These are phyloP conservation scores for Meloidogyne hapla DNA, from an alignment of 1,140 invertebrate genomes.

Conservation along the genomic window DNA sequence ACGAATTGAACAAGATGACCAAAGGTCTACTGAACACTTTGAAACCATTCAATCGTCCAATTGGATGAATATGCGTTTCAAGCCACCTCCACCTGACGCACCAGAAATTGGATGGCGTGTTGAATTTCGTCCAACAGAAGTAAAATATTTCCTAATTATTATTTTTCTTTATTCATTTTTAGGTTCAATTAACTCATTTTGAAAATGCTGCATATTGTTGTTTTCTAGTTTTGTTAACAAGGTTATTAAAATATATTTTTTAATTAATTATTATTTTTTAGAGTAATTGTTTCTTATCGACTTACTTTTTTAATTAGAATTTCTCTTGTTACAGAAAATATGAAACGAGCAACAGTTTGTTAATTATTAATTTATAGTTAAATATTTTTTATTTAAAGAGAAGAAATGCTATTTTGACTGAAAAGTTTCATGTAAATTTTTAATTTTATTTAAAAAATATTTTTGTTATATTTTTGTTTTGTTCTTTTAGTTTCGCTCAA, in stretches of 20 bases:
- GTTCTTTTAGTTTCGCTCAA: constrained; percentile 28
- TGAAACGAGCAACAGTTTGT: constrained; percentile 75
- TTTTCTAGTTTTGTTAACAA: constrained; percentile 90
- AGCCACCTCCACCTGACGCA: constrained; percentile 75
- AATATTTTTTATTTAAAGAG: constrained; percentile 70
- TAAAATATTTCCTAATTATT: neutral
- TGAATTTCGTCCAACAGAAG: constrained; percentile 96
- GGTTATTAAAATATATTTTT: constrained; percentile 83
- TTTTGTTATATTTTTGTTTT: constrained; percentile 5
- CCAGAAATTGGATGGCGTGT: constrained; percentile 94
- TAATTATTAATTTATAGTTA: neutral
- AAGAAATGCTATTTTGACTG: constrained; percentile 77
- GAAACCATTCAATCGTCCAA: constrained; percentile 99
- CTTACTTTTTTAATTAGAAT: constrained; percentile 96
- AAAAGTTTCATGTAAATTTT: constrained; percentile 76
- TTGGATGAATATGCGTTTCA: constrained; percentile 99
- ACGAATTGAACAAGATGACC: constrained; percentile 89
- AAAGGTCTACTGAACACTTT: constrained; percentile 94
- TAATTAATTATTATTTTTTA: constrained; percentile 74
- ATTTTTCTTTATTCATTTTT: neutral
- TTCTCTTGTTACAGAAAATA: constrained; percentile 97
- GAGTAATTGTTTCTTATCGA: constrained; percentile 92
- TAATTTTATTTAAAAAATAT: constrained; percentile 71
- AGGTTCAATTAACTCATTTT: constrained; percentile 88
- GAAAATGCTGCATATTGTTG: constrained; percentile 99